Conservation (phyloP, 2,888 invertebrate genomes). For the Euplagia quadripunctaria region DNA sequence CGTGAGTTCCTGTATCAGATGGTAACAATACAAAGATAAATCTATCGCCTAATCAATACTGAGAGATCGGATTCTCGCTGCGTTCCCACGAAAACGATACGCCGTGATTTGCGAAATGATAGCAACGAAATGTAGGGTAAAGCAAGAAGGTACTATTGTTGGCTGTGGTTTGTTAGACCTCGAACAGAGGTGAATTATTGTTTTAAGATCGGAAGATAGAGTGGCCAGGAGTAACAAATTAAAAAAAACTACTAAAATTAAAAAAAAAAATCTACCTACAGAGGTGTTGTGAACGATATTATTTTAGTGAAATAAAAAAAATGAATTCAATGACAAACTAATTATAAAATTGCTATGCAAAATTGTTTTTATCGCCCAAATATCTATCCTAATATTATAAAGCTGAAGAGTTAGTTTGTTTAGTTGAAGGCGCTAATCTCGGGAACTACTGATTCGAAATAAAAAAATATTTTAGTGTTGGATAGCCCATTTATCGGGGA, state of each 20-base stretch:
- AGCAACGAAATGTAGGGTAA: conserved; percentile 49
- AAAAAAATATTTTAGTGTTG: too few species aligned
- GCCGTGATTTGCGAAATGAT: conserved; percentile 65
- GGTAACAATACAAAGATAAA: conserved; percentile 67
- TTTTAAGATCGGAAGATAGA: neutral
- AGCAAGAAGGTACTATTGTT: conserved; percentile 12
- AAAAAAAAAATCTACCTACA: too few species aligned
- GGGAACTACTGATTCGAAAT: too few species aligned
- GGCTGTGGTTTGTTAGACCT: conserved; percentile 9
- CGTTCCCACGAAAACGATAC: conserved; percentile 75
- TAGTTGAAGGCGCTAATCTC: too few species aligned
- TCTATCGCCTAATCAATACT: conserved; percentile 70
- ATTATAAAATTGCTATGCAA: too few species aligned
- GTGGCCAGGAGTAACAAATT: neutral
- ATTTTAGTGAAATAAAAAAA: too few species aligned
- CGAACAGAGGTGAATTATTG: conserved; percentile 10
- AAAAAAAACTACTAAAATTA: neutral
- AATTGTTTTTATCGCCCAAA: too few species aligned
- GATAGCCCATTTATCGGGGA: too few species aligned
- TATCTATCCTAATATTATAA: too few species aligned
- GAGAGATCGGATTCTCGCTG: conserved; percentile 59
- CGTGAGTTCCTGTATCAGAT: conserved; percentile 70
- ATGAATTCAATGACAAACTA: too few species aligned
- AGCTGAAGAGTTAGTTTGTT: too few species aligned
- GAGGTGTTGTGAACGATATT: too few species aligned